Base-by-base conservation (phyloP, 2,797 vertebrate species). In the Myiotriccus ornatus region DNA sequence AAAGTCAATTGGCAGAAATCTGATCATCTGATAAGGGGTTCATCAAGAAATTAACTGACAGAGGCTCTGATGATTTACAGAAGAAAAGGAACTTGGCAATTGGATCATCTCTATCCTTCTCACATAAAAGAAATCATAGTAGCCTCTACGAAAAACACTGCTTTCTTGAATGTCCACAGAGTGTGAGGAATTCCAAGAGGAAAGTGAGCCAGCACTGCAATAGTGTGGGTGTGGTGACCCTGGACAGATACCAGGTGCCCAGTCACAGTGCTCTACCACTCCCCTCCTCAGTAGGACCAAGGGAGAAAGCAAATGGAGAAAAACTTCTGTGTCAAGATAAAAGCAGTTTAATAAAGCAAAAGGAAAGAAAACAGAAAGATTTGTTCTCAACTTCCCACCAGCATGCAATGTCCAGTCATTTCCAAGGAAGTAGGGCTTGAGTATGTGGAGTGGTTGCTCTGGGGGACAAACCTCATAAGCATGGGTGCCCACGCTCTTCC, bases 1-100 rank as follows among this genome's bases (percentile, higher is more conserved):
- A 81, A 94, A 95, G 89, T 74, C 93, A 96, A 88, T 69, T 90
- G 95, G 96, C 91, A 96, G 89, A 88, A 94, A 86, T 75, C 65
- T 84, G 94, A 94, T 95, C 49, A 9, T 92, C 82, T 87, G 93
- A 94, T 85, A 94, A 93, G 53, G 55, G 46, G 65, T 46, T 94
- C 91, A 91, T 94, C 94, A 95, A 86, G 87, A 93, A 94, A 94
- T 62, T 60, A 90, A 90, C 89, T 78, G 90, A 91, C 90, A 92
- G 88, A 81, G 69, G 43, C 50, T 78, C 73, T 84, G 62, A 78
- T 75, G 73, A 96, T 81, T 89, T 91, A 90, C 23, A 91, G 65
- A 90, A 62, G 52, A 74, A 79, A 70, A 86, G 63, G 41, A 85
- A 90, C 30, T 56, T 91, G 73, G 69, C 46, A 94, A 86, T 62